These are phyloP conservation scores for Natator depressus DNA, from an alignment of 2,113 vertebrate species.

Conservation along the genomic window DNA sequence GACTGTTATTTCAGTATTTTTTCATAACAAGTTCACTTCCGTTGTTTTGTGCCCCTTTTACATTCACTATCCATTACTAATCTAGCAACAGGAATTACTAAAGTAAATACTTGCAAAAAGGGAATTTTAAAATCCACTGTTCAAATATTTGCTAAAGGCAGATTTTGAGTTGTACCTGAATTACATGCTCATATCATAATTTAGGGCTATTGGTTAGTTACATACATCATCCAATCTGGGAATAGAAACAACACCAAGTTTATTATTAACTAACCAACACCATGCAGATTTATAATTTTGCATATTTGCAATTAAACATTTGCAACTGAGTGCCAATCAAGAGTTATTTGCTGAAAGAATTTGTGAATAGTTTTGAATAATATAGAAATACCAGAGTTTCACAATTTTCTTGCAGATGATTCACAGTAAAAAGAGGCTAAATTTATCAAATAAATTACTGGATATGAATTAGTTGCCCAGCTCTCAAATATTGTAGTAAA, in stretches of 20 bases:
- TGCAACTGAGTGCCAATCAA: not conserved
- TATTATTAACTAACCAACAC: not conserved
- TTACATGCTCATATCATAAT: not conserved
- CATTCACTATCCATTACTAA: not conserved
- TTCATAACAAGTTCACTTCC: not conserved
- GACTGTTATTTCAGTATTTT: not conserved
- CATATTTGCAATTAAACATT: not conserved
- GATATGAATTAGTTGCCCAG: not conserved
- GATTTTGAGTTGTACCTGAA: not conserved
- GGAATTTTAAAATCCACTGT: not conserved
- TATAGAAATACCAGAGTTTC: not conserved
- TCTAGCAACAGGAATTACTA: not conserved
- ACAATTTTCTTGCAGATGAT: not conserved
- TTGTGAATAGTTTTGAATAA: not conserved
- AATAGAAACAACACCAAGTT: not conserved
- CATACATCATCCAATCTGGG: not conserved
- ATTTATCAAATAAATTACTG: not conserved
- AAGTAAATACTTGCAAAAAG: not conserved
- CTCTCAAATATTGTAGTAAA: not conserved
- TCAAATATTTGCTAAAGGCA: conserved; percentile 5
- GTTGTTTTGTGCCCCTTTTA: not conserved
- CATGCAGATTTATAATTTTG: not conserved
- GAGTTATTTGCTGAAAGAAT: not conserved
- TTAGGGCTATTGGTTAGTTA: not conserved
- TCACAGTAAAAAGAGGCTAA: not conserved